phyloP scores from a whole-genome alignment of 2,888 invertebrate species.

The Orgyia antiqua region DNA sequence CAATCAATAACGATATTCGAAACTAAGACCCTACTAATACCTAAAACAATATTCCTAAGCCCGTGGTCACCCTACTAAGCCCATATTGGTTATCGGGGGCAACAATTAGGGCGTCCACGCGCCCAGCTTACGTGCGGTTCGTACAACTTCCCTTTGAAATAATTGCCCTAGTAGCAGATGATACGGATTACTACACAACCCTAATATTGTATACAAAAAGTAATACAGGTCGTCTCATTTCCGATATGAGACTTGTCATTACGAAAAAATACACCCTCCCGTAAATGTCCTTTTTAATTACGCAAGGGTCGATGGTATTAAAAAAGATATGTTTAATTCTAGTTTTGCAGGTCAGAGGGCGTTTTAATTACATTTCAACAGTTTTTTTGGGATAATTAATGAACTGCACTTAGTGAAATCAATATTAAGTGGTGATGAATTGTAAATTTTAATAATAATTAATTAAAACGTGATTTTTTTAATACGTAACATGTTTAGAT shows the following conservation, averaged over 20 bases:
- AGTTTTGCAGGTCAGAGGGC: no score
- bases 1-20: slow-evolving; percentile 3
- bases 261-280: slow-evolving; percentile 25
- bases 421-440: no score
- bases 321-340: slow-evolving; percentile 18
- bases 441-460: no score
- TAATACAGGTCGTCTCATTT: slow-evolving; percentile 42
- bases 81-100: slow-evolving; percentile 63
- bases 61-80: slow-evolving; percentile 47
- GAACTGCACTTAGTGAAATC: no score
- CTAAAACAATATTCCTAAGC: slow-evolving; percentile 8
- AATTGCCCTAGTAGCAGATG: slow-evolving; percentile 75
- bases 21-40: slow-evolving; percentile 5
- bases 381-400: no score
- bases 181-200: slow-evolving; percentile 64
- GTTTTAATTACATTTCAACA: no score
- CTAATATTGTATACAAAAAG: slow-evolving; percentile 33
- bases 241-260: slow-evolving; percentile 28
- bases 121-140: slow-evolving; percentile 56
- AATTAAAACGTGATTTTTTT: no score
- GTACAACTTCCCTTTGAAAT: slow-evolving; percentile 67
- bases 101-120: slow-evolving; percentile 73
- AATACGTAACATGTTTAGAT: no score
- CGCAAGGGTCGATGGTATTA: slow-evolving; percentile 13
- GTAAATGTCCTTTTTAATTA: slow-evolving; percentile 28